Percentiles rank a stretch among this genome's conserved stretches.
phyloP scores from a whole-genome alignment of 2,888 invertebrate species.

The Yponomeuta sedellus region DNA sequence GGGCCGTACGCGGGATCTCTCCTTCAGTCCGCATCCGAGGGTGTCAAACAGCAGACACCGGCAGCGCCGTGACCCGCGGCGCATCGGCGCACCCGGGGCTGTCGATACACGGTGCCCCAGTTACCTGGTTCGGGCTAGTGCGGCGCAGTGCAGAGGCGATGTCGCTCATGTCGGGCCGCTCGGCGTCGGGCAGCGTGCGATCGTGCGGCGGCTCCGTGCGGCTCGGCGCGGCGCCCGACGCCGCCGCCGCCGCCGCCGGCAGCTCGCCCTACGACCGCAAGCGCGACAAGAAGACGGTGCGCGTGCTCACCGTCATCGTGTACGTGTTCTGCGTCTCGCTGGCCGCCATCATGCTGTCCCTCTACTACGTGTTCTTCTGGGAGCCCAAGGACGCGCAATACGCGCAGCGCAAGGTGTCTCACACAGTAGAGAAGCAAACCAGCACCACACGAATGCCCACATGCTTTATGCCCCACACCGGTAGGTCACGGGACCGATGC shows the following conservation, averaged over 20 bases:
- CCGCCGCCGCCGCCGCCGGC: constrained; percentile 76
- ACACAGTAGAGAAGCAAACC: constrained; percentile 68
- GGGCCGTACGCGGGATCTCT: constrained; percentile 64
- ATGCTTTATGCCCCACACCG: constrained; percentile 73
- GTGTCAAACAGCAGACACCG: constrained; percentile 69
- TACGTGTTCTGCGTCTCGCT: constrained; percentile 96
- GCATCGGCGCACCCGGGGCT: constrained; percentile 63
- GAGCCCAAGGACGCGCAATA: constrained; percentile 81
- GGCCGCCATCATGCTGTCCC: constrained; percentile 93
- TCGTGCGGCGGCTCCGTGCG: constrained; percentile 64
- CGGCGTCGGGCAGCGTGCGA: constrained; percentile 75
- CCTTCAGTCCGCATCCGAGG: constrained; percentile 67
- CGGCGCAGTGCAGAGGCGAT: constrained; percentile 31
- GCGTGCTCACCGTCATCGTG: constrained; percentile 93
- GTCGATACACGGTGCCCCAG: constrained; percentile 69
- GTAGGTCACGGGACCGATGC: constrained; percentile 68
- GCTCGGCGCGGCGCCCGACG: constrained; percentile 35
- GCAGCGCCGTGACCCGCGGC: constrained; percentile 56
- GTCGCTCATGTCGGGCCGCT: constrained; percentile 72
- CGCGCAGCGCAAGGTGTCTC: constrained; percentile 71
- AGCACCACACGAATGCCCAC: constrained; percentile 74
- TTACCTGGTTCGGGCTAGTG: constrained; percentile 49
- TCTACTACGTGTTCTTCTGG: constrained; percentile 97
- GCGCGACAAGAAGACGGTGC: constrained; percentile 90
- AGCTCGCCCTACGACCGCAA: constrained; percentile 86